phyloP scores from a whole-genome alignment of 1,140 invertebrate species.

The Caenorhabditis tropicalis region DNA sequence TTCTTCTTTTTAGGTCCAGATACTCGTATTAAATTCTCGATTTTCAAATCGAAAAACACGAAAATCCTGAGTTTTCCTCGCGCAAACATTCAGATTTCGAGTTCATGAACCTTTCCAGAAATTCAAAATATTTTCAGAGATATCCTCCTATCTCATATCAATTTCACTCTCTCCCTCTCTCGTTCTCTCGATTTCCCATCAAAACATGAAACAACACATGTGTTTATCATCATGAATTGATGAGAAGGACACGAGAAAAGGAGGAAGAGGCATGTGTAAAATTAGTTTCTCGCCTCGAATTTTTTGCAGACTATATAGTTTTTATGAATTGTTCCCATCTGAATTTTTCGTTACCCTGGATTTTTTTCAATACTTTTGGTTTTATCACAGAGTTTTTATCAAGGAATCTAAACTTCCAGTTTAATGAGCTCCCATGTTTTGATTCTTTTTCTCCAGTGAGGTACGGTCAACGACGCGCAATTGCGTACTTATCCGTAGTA shows the following conservation, averaged over 20 bases:
- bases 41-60: no score
- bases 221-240: slow-evolving; percentile 29
- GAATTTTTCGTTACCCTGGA: no score
- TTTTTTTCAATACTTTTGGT: no score
- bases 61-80: no score
- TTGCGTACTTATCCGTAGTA: background rate
- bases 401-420: background rate
- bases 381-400: no score
- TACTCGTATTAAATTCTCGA: no score
- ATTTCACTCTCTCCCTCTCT: background rate
- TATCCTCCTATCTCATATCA: background rate
- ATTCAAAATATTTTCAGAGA: no score
- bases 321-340: background rate
- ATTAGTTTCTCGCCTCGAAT: background rate
- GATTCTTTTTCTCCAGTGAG: background rate
- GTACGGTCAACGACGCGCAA: background rate
- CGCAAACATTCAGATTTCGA: no score
- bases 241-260: background rate
- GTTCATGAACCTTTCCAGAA: no score
- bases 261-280: no score
- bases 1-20: no score
- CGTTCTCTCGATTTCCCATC: background rate
- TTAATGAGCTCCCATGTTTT: background rate
- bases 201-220: slow-evolving; percentile 1
- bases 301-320: background rate